A percentile compares a stretch with the other conserved stretches of the same genome.
Conservation (phyloP, 2,797 vertebrate genomes). For the Emys orbicularis region DNA sequence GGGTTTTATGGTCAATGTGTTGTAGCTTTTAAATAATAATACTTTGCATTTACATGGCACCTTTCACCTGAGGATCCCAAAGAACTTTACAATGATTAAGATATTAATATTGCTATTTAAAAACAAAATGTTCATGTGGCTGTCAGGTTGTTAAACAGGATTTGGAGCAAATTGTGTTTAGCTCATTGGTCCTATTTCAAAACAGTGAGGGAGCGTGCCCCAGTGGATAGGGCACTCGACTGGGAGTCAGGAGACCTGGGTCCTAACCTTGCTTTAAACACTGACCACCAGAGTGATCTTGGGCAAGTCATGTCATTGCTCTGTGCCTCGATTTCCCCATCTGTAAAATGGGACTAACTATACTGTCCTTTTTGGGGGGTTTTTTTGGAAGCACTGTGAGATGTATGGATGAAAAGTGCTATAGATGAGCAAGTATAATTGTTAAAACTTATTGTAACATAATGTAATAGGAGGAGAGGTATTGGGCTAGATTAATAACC, state of each 20-base stretch:
- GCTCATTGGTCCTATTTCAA: no score
- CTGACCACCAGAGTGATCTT: background rate
- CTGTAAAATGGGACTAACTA: background rate
- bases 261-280: background rate
- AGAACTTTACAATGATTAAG: background rate
- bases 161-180: background rate
- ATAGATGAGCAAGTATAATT: background rate
- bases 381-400: background rate
- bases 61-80: background rate
- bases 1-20: fast-evolving
- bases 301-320: background rate
- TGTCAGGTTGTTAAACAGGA: background rate
- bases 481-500: background rate
- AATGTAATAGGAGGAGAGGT: background rate
- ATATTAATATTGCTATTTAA: background rate
- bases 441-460: background rate
- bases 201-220: background rate
- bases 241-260: background rate
- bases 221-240: background rate
- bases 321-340: background rate
- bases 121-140: background rate
- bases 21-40: background rate
- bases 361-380: no score
- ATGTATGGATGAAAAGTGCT: background rate
- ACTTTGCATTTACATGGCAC: background rate